Evolutionary conservation across 2,888 invertebrate species (phyloP).

Genomic region (Leptura quadrifasciata): DNA sequence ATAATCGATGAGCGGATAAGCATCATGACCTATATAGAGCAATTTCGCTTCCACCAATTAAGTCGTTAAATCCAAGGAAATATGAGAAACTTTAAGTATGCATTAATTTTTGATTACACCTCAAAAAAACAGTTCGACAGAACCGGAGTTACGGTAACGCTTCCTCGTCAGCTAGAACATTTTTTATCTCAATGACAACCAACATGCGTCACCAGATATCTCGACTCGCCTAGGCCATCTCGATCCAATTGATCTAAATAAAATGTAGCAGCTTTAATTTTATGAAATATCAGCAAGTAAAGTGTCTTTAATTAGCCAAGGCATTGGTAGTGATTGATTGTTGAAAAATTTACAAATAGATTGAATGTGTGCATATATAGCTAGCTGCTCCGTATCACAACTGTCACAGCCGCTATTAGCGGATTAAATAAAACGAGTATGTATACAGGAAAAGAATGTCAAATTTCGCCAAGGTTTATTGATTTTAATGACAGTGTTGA

Average conservation of each 20-base stretch:
- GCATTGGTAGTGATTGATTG: constrained; percentile 49
- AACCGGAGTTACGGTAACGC: constrained; percentile 3
- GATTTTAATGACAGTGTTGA: constrained; percentile 28
- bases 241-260: constrained; percentile 41
- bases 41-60: neutral
- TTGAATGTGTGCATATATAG: constrained; percentile 34
- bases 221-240: constrained; percentile 40
- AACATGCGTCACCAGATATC: constrained; percentile 33
- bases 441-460: constrained; percentile 47
- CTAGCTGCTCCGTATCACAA: neutral
- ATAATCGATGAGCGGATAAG: neutral
- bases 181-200: constrained; percentile 30
- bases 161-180: constrained; percentile 14
- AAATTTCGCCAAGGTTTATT: constrained; percentile 44
- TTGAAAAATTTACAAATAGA: constrained; percentile 44
- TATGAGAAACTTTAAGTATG: neutral
- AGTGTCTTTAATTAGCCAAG: constrained; percentile 49
- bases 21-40: neutral
- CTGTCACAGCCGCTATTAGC: neutral
- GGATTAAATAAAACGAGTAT: constrained; percentile 15
- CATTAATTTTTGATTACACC: constrained; percentile 12
- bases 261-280: constrained; percentile 17
- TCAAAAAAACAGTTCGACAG: constrained; percentile 12
- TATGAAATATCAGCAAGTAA: constrained; percentile 23
- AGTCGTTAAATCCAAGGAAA: constrained; percentile 12